Conservation (phyloP, 2,113 vertebrate species). For the Suricata suricatta region DNA sequence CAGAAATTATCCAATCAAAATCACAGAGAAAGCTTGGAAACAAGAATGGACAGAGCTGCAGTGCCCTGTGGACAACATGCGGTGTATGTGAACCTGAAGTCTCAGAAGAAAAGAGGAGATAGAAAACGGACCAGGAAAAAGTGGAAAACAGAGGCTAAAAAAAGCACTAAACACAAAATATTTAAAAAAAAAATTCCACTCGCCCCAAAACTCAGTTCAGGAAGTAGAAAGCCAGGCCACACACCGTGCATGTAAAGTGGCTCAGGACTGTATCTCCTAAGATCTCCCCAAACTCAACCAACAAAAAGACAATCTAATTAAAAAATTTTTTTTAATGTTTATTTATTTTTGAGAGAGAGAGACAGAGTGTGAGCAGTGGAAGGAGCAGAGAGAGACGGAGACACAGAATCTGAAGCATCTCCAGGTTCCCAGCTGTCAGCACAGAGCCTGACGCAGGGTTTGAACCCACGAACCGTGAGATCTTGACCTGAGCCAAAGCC, state of each 20-base stretch:
- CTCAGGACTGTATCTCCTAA: background rate
- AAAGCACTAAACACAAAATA: background rate
- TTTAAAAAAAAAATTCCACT: background rate
- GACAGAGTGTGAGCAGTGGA: too few relatives aligned
- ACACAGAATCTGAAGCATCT: too few relatives aligned
- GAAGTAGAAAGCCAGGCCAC: background rate
- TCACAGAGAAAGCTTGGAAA: rapidly evolving
- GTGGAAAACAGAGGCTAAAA: background rate
- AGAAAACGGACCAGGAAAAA: background rate
- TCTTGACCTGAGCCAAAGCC: too few relatives aligned
- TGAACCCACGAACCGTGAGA: too few relatives aligned
- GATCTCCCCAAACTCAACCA: background rate
- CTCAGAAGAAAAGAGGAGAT: background rate
- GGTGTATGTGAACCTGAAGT: rapidly evolving
- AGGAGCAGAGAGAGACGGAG: too few relatives aligned
- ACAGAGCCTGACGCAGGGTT: too few relatives aligned
- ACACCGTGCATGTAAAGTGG: background rate
- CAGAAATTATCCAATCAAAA: background rate
- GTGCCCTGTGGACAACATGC: background rate
- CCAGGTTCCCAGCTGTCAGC: too few relatives aligned
- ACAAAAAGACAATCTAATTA: background rate
- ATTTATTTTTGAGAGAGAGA: too few relatives aligned
- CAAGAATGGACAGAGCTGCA: background rate
- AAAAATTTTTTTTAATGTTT: background rate
- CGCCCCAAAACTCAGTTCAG: background rate